Conservation (phyloP, 2,888 invertebrate species). For the Bibio marci region DNA sequence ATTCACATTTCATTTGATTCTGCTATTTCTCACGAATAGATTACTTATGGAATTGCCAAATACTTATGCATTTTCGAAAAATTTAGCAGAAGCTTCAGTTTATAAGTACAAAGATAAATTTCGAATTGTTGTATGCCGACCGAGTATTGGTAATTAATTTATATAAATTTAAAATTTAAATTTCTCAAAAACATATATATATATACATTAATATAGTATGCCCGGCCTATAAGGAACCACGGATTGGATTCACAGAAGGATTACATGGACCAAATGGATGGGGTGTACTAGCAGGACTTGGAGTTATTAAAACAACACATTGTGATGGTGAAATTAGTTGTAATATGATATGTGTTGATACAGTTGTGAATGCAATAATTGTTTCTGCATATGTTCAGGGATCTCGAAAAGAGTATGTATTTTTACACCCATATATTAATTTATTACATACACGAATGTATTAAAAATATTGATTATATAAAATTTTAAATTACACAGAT, state of each 20-base stretch:
- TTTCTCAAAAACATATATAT: too few species aligned
- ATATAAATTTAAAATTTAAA: not conserved
- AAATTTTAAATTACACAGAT: too few species aligned
- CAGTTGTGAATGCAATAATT: slow-evolving; percentile 3
- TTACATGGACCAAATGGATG: slow-evolving; percentile 5
- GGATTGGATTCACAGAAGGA: slow-evolving; percentile 2
- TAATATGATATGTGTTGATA: slow-evolving; percentile 5
- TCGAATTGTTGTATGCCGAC: slow-evolving; percentile 63
- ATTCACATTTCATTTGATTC: not conserved
- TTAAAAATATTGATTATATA: too few species aligned
- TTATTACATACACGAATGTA: too few species aligned
- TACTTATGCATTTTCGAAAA: slow-evolving; percentile 80
- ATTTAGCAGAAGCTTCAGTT: slow-evolving; percentile 63
- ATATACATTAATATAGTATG: not conserved
- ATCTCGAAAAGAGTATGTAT: not conserved
- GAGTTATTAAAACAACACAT: slow-evolving; percentile 2
- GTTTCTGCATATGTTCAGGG: slow-evolving; percentile 1
- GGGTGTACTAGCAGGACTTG: not conserved
- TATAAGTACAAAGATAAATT: slow-evolving; percentile 43
- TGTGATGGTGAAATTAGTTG: not conserved
- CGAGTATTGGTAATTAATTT: slow-evolving; percentile 54
- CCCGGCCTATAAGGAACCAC: slow-evolving; percentile 2
- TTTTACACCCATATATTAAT: too few species aligned
- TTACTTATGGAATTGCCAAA: slow-evolving; percentile 58
- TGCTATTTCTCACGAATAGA: slow-evolving; percentile 22